Evolutionary conservation across 1,140 invertebrate genomes (phyloP).

Genomic region (Drusus annulatus): DNA sequence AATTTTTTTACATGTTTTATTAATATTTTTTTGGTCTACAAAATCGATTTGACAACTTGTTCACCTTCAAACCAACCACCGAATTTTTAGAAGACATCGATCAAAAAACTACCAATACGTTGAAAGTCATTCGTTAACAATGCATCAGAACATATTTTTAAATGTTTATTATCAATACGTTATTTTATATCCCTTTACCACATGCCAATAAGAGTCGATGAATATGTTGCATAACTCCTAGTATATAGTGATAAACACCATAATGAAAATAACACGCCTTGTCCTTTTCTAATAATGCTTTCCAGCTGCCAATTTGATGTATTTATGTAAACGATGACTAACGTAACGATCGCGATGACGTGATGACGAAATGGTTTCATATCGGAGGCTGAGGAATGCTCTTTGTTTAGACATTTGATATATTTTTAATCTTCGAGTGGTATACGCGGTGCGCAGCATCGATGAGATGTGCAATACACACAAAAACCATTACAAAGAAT

Average conservation of each 20-base stretch:
- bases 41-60: too few relatives aligned
- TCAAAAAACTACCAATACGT: too few relatives aligned
- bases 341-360: background rate
- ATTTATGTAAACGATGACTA: conserved; percentile 35
- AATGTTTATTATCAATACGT: background rate
- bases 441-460: background rate
- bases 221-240: background rate
- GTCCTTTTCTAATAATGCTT: background rate
- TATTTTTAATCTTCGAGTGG: conserved; percentile 29
- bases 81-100: too few relatives aligned
- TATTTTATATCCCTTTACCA: background rate
- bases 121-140: too few relatives aligned
- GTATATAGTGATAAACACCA: background rate
- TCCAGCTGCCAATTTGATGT: background rate
- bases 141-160: too few relatives aligned
- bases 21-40: too few relatives aligned
- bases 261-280: background rate
- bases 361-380: conserved; percentile 28
- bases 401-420: conserved; percentile 35
- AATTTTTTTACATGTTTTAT: too few relatives aligned
- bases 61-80: too few relatives aligned
- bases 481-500: background rate
- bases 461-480: background rate
- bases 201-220: background rate
- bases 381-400: conserved; percentile 6